Conservation (phyloP, 2,888 invertebrate species). For the Plagodis pulveraria region DNA sequence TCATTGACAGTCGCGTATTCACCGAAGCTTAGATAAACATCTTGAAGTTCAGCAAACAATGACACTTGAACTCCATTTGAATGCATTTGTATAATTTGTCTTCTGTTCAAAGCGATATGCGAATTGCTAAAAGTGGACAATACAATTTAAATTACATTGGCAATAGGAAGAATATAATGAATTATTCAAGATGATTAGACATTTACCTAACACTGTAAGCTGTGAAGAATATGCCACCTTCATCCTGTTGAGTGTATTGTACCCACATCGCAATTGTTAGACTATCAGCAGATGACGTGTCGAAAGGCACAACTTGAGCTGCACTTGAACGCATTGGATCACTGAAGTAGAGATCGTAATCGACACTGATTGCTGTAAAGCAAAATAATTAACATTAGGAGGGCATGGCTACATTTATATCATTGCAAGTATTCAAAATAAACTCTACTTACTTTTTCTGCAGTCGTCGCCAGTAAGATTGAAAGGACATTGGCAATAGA, state of each 20-base stretch:
- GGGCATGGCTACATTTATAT: neutral
- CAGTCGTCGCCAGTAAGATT: constrained; percentile 98
- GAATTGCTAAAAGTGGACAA: constrained; percentile 85
- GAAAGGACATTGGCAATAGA: constrained; percentile 98
- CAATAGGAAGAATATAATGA: too few species aligned
- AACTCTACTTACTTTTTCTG: constrained; percentile 92
- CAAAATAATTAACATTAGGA: constrained; percentile 9
- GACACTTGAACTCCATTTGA: constrained; percentile 97
- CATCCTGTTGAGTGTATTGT: constrained; percentile 95
- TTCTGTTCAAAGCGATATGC: constrained; percentile 90
- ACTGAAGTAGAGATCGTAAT: constrained; percentile 98
- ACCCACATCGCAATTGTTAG: constrained; percentile 98
- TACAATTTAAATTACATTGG: too few species aligned
- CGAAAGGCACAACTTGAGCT: constrained; percentile 96
- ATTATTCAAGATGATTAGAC: neutral
- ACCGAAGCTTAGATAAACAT: constrained; percentile 95
- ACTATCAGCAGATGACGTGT: constrained; percentile 90
- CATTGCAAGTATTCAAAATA: constrained; percentile 9
- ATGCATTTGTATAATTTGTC: constrained; percentile 95
- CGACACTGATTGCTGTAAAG: constrained; percentile 96
- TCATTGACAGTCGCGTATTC: constrained; percentile 97
- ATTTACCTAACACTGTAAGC: constrained; percentile 93
- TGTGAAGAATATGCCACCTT: constrained; percentile 97
- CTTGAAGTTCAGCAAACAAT: constrained; percentile 94
- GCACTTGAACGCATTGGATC: constrained; percentile 96